phyloP scores from a whole-genome alignment of 2,888 invertebrate species.

The Rhagonycha fulva region DNA sequence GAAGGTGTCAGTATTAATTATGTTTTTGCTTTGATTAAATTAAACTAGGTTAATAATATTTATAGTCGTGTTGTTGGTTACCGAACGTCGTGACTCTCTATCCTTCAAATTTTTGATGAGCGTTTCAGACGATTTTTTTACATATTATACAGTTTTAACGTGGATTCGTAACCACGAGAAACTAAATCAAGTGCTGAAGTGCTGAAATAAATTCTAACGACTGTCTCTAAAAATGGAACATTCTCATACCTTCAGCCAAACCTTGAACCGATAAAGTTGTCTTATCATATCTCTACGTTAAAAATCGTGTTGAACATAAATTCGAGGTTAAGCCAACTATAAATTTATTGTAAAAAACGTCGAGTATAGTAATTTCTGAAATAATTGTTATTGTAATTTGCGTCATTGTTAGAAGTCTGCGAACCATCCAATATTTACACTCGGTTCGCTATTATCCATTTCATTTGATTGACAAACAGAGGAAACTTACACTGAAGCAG shows the following conservation, averaged over 20 bases:
- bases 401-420: not conserved
- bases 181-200: too few species aligned
- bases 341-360: not conserved
- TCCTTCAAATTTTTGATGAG: too few species aligned
- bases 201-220: not conserved
- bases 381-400: not conserved
- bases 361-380: not conserved
- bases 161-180: too few species aligned
- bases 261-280: not conserved
- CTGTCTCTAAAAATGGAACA: not conserved
- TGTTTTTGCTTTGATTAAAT: too few species aligned
- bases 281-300: not conserved
- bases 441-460: not conserved
- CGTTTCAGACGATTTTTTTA: too few species aligned
- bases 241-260: not conserved
- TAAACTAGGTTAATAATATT: too few species aligned
- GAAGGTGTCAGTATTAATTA: too few species aligned
- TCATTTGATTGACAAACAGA: not conserved
- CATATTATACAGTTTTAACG: too few species aligned
- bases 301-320: not conserved
- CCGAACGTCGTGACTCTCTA: too few species aligned
- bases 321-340: not conserved
- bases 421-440: not conserved
- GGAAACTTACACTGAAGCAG: not conserved
- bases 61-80: too few species aligned